Percentiles rank a stretch among this genome's conserved stretches.
Conservation (phyloP, 2,797 vertebrate genomes). For the Molossus molossus region DNA sequence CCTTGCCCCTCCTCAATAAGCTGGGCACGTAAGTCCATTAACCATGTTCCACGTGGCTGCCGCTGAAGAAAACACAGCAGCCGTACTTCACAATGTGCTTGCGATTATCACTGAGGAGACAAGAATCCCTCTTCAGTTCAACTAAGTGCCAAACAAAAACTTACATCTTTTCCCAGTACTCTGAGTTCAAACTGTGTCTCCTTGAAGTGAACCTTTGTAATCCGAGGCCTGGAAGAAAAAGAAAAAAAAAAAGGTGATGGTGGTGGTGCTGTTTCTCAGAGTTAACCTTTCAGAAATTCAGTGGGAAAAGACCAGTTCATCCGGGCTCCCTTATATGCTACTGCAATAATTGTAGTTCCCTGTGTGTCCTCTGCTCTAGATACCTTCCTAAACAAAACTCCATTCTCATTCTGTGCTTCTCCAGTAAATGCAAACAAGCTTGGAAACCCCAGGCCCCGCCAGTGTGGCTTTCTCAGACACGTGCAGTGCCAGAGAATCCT, state of each 20-base stretch:
- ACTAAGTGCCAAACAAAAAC: conserved; percentile 84
- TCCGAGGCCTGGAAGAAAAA: conserved; percentile 91
- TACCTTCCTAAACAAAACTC: not conserved
- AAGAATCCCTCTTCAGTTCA: not conserved
- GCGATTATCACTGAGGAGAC: not conserved
- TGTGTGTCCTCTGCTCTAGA: not conserved
- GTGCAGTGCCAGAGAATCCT: not conserved
- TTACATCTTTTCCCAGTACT: conserved; percentile 95
- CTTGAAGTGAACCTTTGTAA: conserved; percentile 95
- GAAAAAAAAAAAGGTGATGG: conserved; percentile 51
- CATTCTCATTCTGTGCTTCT: not conserved
- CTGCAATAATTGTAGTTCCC: not conserved
- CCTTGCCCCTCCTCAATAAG: conserved; percentile 15
- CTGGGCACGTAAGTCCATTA: not conserved
- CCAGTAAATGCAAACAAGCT: not conserved
- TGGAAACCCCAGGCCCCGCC: not conserved
- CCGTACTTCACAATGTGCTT: not conserved
- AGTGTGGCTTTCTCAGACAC: not conserved
- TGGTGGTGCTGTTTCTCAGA: not conserved
- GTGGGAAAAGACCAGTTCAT: not conserved
- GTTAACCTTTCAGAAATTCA: conserved; percentile 16
- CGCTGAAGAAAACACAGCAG: not conserved
- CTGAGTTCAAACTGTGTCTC: conserved; percentile 95
- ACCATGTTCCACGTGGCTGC: not conserved
- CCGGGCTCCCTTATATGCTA: not conserved